Evolutionary conservation across 2,113 vertebrate species (phyloP).

Genomic region (Strix aluco): DNA sequence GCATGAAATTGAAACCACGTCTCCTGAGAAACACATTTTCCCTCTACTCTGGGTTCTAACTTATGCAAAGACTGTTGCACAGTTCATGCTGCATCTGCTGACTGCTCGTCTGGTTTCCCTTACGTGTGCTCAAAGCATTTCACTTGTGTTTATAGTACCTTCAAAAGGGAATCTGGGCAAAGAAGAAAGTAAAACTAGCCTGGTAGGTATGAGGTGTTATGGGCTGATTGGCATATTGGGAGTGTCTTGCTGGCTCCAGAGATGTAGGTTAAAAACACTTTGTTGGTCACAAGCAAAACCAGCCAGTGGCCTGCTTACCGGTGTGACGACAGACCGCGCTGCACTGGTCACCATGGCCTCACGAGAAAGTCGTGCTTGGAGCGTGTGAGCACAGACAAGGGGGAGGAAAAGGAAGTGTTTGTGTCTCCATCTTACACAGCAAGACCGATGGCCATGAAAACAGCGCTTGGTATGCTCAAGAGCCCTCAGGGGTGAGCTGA

Average conservation of each 20-base stretch:
- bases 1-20: not conserved
- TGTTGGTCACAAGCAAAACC: not conserved
- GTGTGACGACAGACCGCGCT: not conserved
- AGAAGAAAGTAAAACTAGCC: slow-evolving; percentile 56
- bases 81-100: not conserved
- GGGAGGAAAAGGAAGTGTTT: not conserved
- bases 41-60: not conserved
- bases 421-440: not conserved
- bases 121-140: not conserved
- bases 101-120: not conserved
- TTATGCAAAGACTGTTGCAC: not conserved
- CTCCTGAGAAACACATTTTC: not conserved
- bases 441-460: not conserved
- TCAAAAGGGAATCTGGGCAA: slow-evolving; percentile 35
- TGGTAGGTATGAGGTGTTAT: slow-evolving; percentile 1
- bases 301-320: not conserved
- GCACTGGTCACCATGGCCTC: not conserved
- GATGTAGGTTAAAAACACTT: not conserved
- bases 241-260: slow-evolving; percentile 11
- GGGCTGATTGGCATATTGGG: not conserved
- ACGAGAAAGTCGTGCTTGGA: not conserved
- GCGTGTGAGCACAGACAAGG: not conserved
- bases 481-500: rapidly evolving
- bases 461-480: rapidly evolving
- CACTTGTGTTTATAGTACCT: slow-evolving; percentile 22